phyloP scores from a whole-genome alignment of 2,113 vertebrate genomes.

The Neodon shergylaensis region DNA sequence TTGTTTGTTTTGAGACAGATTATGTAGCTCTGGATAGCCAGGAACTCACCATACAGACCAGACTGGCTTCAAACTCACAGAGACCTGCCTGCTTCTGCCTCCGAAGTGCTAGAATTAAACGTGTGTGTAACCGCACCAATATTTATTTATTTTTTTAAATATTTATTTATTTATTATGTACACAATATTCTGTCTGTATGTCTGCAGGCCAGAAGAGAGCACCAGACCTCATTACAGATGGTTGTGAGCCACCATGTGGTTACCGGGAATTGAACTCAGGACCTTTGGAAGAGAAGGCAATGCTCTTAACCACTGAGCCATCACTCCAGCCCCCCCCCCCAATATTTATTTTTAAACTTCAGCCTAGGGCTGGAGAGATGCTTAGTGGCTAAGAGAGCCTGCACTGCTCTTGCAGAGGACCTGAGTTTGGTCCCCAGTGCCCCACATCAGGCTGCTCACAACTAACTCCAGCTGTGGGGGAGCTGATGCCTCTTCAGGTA shows the following conservation, averaged over 20 bases:
- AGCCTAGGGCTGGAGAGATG: neutral
- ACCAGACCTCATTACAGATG: too few species aligned
- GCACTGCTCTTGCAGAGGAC: neutral
- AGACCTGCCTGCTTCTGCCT: neutral
- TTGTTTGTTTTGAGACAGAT: neutral
- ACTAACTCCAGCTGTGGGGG: neutral
- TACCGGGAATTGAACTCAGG: too few species aligned
- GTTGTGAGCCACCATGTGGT: too few species aligned
- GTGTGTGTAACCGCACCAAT: neutral
- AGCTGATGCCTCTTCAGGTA: neutral
- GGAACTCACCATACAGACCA: neutral
- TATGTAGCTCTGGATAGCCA: neutral
- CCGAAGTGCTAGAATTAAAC: neutral
- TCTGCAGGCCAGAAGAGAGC: too few species aligned
- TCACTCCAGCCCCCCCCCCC: too few species aligned
- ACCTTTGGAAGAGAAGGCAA: too few species aligned
- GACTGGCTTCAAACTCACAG: neutral
- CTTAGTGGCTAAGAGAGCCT: neutral
- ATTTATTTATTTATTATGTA: too few species aligned
- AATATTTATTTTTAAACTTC: neutral
- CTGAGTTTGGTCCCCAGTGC: too few species aligned
- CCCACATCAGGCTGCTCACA: neutral
- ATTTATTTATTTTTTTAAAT: too few species aligned
- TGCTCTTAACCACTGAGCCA: too few species aligned
- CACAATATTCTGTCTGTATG: too few species aligned